Evolutionary conservation across 2,113 vertebrate genomes (phyloP), one percentile per base, ranked within the genome.

Genomic region (Protomyctophum bolini): DNA sequence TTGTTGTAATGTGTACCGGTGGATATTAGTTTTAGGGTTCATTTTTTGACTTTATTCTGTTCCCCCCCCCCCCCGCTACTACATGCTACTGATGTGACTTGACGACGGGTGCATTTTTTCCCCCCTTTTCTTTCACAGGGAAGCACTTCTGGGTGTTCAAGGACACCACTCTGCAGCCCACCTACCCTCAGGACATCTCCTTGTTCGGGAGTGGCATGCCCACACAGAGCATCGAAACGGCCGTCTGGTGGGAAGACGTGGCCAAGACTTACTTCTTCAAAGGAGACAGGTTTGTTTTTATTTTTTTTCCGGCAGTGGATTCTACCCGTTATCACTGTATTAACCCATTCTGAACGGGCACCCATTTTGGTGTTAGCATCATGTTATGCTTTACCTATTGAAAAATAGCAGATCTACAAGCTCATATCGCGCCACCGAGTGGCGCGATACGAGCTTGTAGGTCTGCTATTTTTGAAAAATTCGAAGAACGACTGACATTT

Each of bases 191-290:
- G 90, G 96, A 99, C 89, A 93, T 99, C 91, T 92, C 97, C 75
- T 93, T 96, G 73, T 96, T 99, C 50, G 97, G 98, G 83, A 97
- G 81, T 2, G 96, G 96, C 75, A 98, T 98, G 91, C 96, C 97
- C 68, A 94, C 95, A 1, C 96, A 99, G 79, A 97, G 95, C 58
- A 98, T 99, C 56, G 98, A 99, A 91, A 98, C 97, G 51, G 97
- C 97, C 69, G 97, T 99, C 80, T 99, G 98, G 98, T 99, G 98
- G 97, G 97, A 99, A 88, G 96, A 97, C 1, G 97, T 96, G 73
- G 96, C 97, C 79, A 99, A 99, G 93, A 99, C 98, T 54, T 99
- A 99, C 88, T 99, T 99, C 93, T 99, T 99, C 94, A 98, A 99
- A 94, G 97, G 98, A 75, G 97, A 99, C 93, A 97, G 97, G 98